Base-by-base conservation (phyloP, 2,113 vertebrate genomes). In the Xyliphius kryptos region DNA sequence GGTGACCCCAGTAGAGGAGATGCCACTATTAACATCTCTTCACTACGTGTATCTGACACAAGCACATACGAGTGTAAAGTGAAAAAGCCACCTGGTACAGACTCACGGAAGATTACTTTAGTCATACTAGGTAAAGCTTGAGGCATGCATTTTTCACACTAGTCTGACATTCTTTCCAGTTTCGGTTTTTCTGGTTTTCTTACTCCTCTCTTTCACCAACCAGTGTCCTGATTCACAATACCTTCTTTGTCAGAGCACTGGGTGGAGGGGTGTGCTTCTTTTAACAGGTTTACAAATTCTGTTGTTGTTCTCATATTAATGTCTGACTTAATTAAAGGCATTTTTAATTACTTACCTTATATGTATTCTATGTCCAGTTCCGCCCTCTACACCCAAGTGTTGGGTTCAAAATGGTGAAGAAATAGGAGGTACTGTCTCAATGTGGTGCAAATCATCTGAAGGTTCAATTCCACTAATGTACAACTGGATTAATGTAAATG, bases 51-150 rank as follows among this genome's bases (percentile, higher is more conserved):
- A 0, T 76, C 80, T 0, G 94, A 98, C 81, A 91, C 86, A 0
- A 87, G 78, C 26, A 95, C 91, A 14, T 97, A 94, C 46, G 88
- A 92, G 81, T 98, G 95, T 50, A 90, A 90, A 59, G 92, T 98
- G 56, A 95, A 92, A 84, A 98, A 92, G 73, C 76, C 87, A 9
- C 95, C 92, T 0, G 87, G 88, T 2, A 82, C 88, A 3, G 93
- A 92, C 61, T 87, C 75, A 15, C 78, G 87, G 17, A 92, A 90
- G 74, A 81, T 93, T 68, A 88, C 90, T 0, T 69, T 97, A 61
- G 83, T 85, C 0, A 91, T 97, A 17, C 75, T 90, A 83, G 91
- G 93, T 97, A 81, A 77, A 85, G 11, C 76, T 1, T 6, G 52
- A 59, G 41, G 11, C 49, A 11, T 56, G 13, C 37, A n/a, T n/a